These are phyloP conservation scores for Drosophila sturtevanti DNA, from an alignment of 1,140 invertebrate species.

Conservation along the genomic window DNA sequence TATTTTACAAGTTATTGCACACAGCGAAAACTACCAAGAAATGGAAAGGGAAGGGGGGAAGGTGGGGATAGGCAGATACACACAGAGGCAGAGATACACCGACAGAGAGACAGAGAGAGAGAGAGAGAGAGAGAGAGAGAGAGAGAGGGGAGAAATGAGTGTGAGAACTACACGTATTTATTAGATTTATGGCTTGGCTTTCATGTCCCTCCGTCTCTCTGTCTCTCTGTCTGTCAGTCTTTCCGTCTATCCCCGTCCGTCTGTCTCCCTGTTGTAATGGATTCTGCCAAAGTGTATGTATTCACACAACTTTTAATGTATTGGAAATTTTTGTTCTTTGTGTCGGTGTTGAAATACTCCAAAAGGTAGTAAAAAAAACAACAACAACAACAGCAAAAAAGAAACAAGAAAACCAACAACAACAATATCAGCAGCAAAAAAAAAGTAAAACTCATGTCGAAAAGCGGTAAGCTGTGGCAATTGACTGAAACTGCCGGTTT, in stretches of 20 bases:
- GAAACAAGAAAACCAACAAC: not conserved
- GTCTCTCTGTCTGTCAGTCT: constrained; percentile 21
- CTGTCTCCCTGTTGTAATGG: constrained; percentile 59
- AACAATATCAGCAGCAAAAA: not conserved
- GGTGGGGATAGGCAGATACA: not conserved
- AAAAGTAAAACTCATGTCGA: constrained; percentile 78
- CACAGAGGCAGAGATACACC: too few relatives aligned
- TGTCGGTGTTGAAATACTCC: constrained; percentile 43
- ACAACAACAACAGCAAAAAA: not conserved
- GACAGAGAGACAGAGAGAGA: too few relatives aligned
- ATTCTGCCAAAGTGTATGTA: constrained; percentile 59
- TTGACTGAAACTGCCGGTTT: constrained; percentile 79
- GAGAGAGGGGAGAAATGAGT: not conserved
- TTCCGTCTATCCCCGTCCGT: not conserved
- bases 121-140: constrained; percentile 7
- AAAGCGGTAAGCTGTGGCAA: constrained; percentile 77
- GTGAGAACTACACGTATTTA: constrained; percentile 74
- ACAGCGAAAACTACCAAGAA: constrained; percentile 26
- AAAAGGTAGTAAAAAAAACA: constrained; percentile 59
- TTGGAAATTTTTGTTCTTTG: constrained; percentile 56
- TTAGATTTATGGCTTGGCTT: constrained; percentile 75
- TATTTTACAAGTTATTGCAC: constrained; percentile 80
- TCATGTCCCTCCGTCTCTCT: constrained; percentile 35
- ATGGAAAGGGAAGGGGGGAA: constrained; percentile 3
- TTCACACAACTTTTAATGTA: constrained; percentile 79